Conservation (phyloP, 2,888 invertebrate species). For the Caenorhabditis afra region DNA sequence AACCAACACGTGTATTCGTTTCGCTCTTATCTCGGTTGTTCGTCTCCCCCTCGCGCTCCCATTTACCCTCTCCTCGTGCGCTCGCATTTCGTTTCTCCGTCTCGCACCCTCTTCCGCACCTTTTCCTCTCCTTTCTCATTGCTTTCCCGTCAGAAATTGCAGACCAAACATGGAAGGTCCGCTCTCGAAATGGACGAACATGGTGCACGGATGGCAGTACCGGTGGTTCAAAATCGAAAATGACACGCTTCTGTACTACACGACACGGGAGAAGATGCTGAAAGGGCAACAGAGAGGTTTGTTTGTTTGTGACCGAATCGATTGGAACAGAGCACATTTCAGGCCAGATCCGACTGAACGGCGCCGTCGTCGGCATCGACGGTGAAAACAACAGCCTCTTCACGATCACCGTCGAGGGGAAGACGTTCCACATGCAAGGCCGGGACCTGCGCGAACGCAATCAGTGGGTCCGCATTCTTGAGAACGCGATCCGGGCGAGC, state of each 20-base stretch:
- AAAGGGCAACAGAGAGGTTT: conserved; percentile 86
- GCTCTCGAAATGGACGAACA: conserved; percentile 96
- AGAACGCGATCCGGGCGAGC: conserved; percentile 88
- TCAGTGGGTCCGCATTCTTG: conserved; percentile 94
- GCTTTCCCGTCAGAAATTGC: conserved; percentile 2
- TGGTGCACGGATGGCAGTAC: conserved; percentile 99
- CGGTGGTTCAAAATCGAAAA: conserved; percentile 97
- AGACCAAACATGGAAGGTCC: conserved; percentile 87
- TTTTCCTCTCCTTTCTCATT: neutral
- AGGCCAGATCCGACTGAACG: conserved; percentile 94
- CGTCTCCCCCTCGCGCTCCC: conserved; percentile 39
- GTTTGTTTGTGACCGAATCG: neutral
- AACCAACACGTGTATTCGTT: conserved; percentile 30
- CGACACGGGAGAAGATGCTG: conserved; percentile 87
- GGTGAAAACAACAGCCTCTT: conserved; percentile 97
- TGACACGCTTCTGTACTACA: conserved; percentile 95
- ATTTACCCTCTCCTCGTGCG: conserved; percentile 29
- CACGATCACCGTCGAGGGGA: conserved; percentile 98
- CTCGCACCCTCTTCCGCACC: too few species aligned
- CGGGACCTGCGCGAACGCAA: conserved; percentile 94
- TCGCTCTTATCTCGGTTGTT: conserved; percentile 14
- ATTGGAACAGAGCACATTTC: neutral
- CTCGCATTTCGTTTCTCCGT: conserved; percentile 17
- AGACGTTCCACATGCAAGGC: conserved; percentile 99
- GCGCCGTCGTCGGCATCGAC: conserved; percentile 98